Conservation (phyloP, 2,797 vertebrate genomes). For the Gobionotothen gibberifrons region DNA sequence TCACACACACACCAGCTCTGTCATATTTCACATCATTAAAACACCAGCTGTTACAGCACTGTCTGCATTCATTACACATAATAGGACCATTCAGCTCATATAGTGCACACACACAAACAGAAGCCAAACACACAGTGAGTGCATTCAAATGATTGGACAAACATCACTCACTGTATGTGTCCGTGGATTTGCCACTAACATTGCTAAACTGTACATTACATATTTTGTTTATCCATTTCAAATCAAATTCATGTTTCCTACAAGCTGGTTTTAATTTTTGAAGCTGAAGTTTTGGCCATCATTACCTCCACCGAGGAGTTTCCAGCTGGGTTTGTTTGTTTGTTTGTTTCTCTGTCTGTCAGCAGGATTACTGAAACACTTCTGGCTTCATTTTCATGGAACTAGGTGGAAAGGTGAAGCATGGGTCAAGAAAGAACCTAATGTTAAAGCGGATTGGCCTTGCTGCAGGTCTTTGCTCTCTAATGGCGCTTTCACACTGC, state of each 20-base stretch:
- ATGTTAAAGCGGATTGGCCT: too few species aligned
- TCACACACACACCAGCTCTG: constrained; percentile 8
- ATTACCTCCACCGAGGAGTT: too few species aligned
- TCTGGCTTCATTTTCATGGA: too few species aligned
- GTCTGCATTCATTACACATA: constrained; percentile 66
- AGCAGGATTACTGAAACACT: too few species aligned
- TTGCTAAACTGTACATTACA: background rate
- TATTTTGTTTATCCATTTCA: background rate
- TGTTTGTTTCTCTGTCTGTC: too few species aligned
- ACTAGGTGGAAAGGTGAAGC: too few species aligned
- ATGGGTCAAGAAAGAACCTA: too few species aligned
- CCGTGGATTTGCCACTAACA: background rate
- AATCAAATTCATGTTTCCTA: background rate
- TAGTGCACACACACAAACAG: constrained; percentile 8
- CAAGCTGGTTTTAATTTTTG: background rate
- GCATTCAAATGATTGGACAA: constrained; percentile 9
- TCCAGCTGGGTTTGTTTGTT: too few species aligned
- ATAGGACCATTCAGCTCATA: constrained; percentile 44
- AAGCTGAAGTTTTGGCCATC: background rate
- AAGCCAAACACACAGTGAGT: background rate
- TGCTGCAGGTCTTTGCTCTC: too few species aligned
- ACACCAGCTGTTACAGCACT: constrained; percentile 59
- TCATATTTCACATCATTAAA: constrained; percentile 55
- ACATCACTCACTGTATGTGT: background rate
- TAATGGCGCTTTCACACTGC: too few species aligned